Evolutionary conservation across 2,888 invertebrate species (phyloP), one percentile per base, ranked within the genome.

Genomic region (Azorinus chamasolen): DNA sequence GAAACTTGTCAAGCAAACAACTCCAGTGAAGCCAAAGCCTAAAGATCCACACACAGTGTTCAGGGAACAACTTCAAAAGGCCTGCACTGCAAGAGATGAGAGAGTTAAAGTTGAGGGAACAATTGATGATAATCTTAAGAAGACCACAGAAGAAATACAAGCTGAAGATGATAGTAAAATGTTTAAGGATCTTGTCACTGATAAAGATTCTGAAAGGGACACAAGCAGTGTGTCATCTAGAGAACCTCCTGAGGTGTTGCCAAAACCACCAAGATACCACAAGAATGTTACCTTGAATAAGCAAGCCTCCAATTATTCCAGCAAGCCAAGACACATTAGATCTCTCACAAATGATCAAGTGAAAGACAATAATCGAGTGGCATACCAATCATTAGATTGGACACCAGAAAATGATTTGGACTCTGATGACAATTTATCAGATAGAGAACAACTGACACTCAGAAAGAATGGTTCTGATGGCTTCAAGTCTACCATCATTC

Each of bases 321-420:
- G 58, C 45, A 27, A 45, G 41, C 55, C 41, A 41, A 45, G n/a
- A 10, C 24, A 14, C 24, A 50, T 53, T 8, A 59, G 63, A 45
- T 39, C 45, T 16, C 37, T 39, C 39, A 22, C 24, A 37, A 59
- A 65, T 48, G 37, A 57, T 20, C 14, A 53, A 25, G 18, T 58
- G 5, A 59, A 32, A 25, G 59, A 64, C 55, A 58, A 65, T 8
- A 63, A 70, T 41, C 64, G 75, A 14, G 39, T 75, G 12, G 78
- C 83, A 25, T 4, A 4, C 10, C 54, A 68, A 10, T 79, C 86
- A 2, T 75, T 84, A 32, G 88, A 88, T 43, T 90, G 90, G 90
- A 86, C 85, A 0, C 90, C 90, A 1, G 88, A 87, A 62, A 84
- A 84, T 66, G 90, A 90, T 59, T 70, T 90, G 8, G 90, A 86